Evolutionary conservation across 2,888 invertebrate genomes (phyloP).

Genomic region (Cerastis rubricosa): DNA sequence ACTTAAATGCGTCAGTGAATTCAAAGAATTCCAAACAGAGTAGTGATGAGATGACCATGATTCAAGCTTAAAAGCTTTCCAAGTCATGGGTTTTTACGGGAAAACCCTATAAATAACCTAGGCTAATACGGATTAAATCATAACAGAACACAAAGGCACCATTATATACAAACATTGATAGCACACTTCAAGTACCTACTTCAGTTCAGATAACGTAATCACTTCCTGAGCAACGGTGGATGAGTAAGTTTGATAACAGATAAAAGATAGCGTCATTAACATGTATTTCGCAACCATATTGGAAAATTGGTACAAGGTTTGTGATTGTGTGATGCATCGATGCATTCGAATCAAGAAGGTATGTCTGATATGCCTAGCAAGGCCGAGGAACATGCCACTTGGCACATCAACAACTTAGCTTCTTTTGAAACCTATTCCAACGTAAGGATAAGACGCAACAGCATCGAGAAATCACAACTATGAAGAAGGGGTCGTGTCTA

Average conservation of each 20-base stretch:
- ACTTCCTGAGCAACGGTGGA: slow-evolving; percentile 45
- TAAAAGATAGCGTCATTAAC: slow-evolving; percentile 39
- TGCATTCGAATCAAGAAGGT: slow-evolving; percentile 27
- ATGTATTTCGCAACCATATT: slow-evolving; percentile 39
- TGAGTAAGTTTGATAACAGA: slow-evolving; percentile 47
- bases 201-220: slow-evolving; percentile 56
- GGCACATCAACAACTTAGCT: not conserved
- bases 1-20: not conserved
- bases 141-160: slow-evolving; percentile 38
- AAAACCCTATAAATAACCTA: not conserved
- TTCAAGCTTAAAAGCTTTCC: not conserved
- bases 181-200: slow-evolving; percentile 49
- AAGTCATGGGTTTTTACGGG: not conserved
- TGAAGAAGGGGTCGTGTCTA: too few species aligned
- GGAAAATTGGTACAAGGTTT: slow-evolving; percentile 38
- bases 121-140: slow-evolving; percentile 27
- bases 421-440: not conserved
- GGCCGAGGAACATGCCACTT: not conserved
- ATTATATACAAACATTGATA: slow-evolving; percentile 48
- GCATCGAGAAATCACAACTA: not conserved
- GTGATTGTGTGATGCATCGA: slow-evolving; percentile 27
- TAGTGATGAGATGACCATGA: not conserved
- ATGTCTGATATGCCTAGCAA: slow-evolving; percentile 21
- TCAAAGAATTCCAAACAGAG: not conserved
- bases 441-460: too few species aligned